Evolutionary conservation across 2,113 vertebrate genomes (phyloP), one percentile per base, ranked within the genome.

Genomic region (Ptychochromis oligacanthus): DNA sequence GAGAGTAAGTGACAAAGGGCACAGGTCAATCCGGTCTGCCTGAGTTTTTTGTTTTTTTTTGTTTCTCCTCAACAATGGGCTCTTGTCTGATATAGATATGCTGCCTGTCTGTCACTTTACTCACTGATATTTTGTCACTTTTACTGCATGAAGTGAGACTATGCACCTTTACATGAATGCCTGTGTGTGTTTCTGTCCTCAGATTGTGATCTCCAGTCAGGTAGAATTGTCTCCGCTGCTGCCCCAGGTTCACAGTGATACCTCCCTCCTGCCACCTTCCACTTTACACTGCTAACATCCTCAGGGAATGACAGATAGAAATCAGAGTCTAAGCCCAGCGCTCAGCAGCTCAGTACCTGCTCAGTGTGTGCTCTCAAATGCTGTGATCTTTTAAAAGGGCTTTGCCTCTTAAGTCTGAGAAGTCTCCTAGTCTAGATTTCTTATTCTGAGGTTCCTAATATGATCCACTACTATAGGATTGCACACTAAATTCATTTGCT

Each of bases 201-300:
- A 59, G 94, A 95, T 95, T 91, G 89, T 77, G 87, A 95, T 94
- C 93, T 91, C 86, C 93, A 88, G 86, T 89, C 85, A 82, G 89
- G 83, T 90, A 74, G 89, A 81, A 80, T 91, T 55, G 91, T 89
- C 85, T 77, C 80, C n/a, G 82, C 84, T 49, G 80, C 76, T 78
- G 80, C 82, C 90, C 85, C 75, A 87, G 58, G 18, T 90, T 93
- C 88, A 62, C 28, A 54, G 74, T 24, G 90, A 91, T 86, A 84
- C 86, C 86, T 77, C 82, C 83, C 83, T 81, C 83, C 85, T 77
- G 89, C 87, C 87, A 85, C 38, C 74, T 79, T 87, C 77, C 91
- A 87, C 93, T 86, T 93, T 79, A 18, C 76, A 57, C 88, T 12
- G 85, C 78, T 79, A 80, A 90, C 90, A 80, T 92, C 92, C 89